Evolutionary conservation across 2,113 vertebrate genomes (phyloP).

Genomic region (Paramisgurnus dabryanus): DNA sequence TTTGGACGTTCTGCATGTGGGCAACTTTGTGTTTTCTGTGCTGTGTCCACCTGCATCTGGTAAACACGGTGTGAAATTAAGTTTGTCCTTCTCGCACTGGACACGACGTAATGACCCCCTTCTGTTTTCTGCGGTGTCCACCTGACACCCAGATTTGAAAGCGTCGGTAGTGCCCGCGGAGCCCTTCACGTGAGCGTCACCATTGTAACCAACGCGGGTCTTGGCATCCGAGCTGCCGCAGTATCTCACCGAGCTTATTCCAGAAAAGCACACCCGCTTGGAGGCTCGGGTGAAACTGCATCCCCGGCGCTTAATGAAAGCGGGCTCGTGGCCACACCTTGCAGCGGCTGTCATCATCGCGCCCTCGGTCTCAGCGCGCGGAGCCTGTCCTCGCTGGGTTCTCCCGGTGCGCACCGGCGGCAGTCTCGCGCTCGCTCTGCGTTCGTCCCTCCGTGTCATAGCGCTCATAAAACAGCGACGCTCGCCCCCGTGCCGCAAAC

Average conservation of each 20-base stretch:
- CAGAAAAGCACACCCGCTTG: slow-evolving; percentile 57
- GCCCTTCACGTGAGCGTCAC: slow-evolving; percentile 20
- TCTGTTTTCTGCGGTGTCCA: not conserved
- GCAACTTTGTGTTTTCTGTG: slow-evolving; percentile 35
- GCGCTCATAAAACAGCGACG: slow-evolving; percentile 46
- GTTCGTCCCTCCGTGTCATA: slow-evolving; percentile 39
- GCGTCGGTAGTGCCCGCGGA: not conserved
- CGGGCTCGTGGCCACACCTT: slow-evolving; percentile 40
- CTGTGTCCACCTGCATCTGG: slow-evolving; percentile 10
- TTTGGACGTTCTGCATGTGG: slow-evolving; percentile 47
- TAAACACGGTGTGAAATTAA: slow-evolving; percentile 17
- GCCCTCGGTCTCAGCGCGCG: slow-evolving; percentile 15
- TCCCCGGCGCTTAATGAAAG: slow-evolving; percentile 52
- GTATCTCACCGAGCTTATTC: slow-evolving; percentile 28
- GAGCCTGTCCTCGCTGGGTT: slow-evolving; percentile 27
- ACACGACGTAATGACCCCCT: not conserved
- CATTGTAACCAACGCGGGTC: slow-evolving; percentile 4
- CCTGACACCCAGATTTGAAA: not conserved
- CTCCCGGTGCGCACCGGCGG: slow-evolving; percentile 28
- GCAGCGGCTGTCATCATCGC: slow-evolving; percentile 28
- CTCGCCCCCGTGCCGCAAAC: slow-evolving; percentile 46
- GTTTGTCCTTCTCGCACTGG: not conserved
- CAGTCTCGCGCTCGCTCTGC: slow-evolving; percentile 31
- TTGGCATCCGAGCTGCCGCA: slow-evolving; percentile 49
- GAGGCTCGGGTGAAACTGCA: slow-evolving; percentile 44